phyloP scores from a whole-genome alignment of 2,888 invertebrate genomes.

The Catonia carolina region DNA sequence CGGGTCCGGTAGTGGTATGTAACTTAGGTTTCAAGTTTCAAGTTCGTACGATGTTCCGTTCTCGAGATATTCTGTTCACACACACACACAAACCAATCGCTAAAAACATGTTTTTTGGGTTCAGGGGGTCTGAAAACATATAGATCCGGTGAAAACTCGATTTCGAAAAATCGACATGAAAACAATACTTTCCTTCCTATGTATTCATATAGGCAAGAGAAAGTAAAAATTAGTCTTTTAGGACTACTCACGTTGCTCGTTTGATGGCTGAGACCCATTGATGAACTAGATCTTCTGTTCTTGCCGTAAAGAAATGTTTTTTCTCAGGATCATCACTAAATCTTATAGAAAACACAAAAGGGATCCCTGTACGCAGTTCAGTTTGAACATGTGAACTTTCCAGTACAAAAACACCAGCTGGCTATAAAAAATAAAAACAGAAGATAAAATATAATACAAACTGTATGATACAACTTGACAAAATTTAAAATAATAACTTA shows the following conservation, averaged over 20 bases:
- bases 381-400: conserved; percentile 64
- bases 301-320: conserved; percentile 62
- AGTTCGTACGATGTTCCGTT: no score
- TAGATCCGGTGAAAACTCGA: no score
- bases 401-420: conserved; percentile 64
- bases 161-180: no score
- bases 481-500: neutral
- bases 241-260: conserved; percentile 48
- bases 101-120: no score
- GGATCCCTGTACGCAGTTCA: conserved; percentile 56
- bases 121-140: no score
- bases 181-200: no score
- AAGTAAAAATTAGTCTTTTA: no score
- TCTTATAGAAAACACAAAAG: conserved; percentile 68
- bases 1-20: no score
- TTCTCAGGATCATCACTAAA: conserved; percentile 60
- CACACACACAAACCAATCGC: no score
- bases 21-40: no score
- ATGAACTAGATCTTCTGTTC: conserved; percentile 61
- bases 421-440: conserved; percentile 42
- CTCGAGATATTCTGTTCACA: no score
- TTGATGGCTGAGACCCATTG: conserved; percentile 63
- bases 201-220: no score
- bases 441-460: neutral
- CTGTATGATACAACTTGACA: neutral